Conservation (phyloP, 2,113 vertebrate species). For the Daboia siamensis region DNA sequence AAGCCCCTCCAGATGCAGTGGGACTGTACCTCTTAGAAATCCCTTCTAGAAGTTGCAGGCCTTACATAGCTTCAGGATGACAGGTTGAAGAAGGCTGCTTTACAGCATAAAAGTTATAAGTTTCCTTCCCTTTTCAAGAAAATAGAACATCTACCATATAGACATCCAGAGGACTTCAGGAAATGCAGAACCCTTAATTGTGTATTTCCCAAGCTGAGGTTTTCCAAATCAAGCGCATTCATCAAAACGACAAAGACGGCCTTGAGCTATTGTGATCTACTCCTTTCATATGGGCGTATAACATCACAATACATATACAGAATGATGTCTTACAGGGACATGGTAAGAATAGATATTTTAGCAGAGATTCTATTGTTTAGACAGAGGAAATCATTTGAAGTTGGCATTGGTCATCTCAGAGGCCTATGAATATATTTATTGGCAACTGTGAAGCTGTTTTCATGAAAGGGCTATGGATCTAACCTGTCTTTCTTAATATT, state of each 20-base stretch:
- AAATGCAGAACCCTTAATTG: background rate
- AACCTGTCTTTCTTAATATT: background rate
- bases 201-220: background rate
- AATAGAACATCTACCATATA: background rate
- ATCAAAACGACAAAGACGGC: background rate
- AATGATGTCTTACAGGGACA: background rate
- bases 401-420: background rate
- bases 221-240: background rate
- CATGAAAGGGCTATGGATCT: background rate
- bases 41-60: background rate
- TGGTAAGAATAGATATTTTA: background rate
- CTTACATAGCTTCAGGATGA: background rate
- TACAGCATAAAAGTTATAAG: background rate
- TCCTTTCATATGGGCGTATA: background rate
- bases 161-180: background rate
- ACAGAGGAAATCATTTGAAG: background rate
- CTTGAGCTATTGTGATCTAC: background rate
- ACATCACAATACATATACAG: background rate
- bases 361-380: background rate
- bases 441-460: background rate
- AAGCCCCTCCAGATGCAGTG: background rate
- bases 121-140: background rate
- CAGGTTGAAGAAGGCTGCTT: background rate
- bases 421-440: constrained; percentile 5
- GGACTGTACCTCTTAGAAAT: background rate